Conservation (phyloP, 2,797 vertebrate genomes). For the Orientallactaga sibirica region DNA sequence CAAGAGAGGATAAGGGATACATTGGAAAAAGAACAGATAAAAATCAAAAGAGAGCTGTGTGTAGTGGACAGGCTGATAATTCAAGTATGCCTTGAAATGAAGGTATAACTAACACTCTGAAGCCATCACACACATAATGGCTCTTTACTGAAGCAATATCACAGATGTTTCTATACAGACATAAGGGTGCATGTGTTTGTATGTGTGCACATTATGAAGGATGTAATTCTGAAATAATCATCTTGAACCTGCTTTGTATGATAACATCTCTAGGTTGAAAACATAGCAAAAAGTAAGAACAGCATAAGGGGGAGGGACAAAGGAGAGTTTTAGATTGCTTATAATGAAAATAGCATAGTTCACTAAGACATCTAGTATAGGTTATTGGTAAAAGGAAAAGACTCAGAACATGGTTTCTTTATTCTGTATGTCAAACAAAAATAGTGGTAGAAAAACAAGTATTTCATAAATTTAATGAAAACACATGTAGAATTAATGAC, state of each 20-base stretch:
- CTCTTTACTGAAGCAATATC: conserved; percentile 11
- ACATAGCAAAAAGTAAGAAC: conserved; percentile 23
- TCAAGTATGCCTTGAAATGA: conserved; percentile 15
- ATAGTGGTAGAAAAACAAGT: conserved; percentile 29
- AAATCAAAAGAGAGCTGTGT: not conserved
- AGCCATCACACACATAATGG: not conserved
- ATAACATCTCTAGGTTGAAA: conserved; percentile 49
- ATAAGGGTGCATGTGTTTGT: not conserved
- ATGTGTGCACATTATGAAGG: not conserved
- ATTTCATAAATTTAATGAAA: conserved; percentile 58
- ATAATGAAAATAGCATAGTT: not conserved
- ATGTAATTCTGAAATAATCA: conserved; percentile 25
- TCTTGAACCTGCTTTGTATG: not conserved
- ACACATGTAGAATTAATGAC: not conserved
- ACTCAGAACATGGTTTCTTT: not conserved
- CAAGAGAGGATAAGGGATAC: not conserved
- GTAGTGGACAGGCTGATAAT: not conserved
- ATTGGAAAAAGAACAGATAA: conserved; percentile 22
- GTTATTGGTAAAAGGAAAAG: not conserved
- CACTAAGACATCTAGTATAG: not conserved
- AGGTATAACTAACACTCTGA: not conserved
- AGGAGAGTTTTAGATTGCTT: not conserved
- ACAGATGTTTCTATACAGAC: not conserved
- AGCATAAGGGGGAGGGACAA: not conserved
- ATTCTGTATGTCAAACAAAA: conserved; percentile 35